Evolutionary conservation across 1,140 invertebrate species (phyloP).

Genomic region (Euura lappo): DNA sequence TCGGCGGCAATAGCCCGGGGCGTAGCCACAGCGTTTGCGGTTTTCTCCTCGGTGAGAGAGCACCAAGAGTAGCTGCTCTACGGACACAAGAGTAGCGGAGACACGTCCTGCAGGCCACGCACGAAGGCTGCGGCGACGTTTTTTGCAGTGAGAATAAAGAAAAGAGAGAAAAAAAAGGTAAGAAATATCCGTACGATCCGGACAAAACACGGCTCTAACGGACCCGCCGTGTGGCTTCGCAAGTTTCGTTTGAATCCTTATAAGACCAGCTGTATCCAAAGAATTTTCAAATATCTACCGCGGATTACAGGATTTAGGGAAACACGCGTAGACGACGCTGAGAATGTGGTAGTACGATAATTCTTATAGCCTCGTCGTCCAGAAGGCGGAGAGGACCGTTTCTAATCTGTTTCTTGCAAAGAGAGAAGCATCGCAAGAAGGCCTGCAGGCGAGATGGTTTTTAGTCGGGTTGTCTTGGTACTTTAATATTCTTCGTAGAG

Average conservation of each 20-base stretch:
- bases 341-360: too few species aligned
- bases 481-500: conserved; percentile 2
- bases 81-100: neutral
- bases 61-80: neutral
- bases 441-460: conserved; percentile 8
- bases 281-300: too few species aligned
- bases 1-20: neutral
- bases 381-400: neutral
- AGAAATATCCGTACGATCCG: too few species aligned
- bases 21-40: neutral
- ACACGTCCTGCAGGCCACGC: neutral
- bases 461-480: neutral
- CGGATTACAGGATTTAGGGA: too few species aligned
- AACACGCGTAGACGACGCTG: too few species aligned
- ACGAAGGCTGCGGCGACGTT: neutral
- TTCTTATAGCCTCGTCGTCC: too few species aligned
- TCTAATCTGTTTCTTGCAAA: neutral
- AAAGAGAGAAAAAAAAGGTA: too few species aligned
- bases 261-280: too few species aligned
- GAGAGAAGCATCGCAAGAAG: neutral
- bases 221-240: too few species aligned
- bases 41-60: neutral
- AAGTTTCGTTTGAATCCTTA: too few species aligned
- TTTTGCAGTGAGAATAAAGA: neutral
- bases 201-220: too few species aligned